Evolutionary conservation across 2,113 vertebrate genomes (phyloP), one percentile per base, ranked within the genome.

Genomic region (Lontra canadensis): DNA sequence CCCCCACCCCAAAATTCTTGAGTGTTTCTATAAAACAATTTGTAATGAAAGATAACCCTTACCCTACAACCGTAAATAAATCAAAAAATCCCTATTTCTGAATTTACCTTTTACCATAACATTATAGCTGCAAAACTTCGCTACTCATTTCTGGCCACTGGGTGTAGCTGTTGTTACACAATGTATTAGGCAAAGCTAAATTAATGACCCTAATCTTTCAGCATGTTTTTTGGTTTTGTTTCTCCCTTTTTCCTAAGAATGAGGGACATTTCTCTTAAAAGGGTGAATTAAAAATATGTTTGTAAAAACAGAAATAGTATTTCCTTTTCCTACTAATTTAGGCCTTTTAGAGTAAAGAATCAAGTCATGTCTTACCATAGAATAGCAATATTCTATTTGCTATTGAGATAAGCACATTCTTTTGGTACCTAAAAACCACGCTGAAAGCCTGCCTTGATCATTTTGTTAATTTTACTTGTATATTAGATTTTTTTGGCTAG

Each of bases 111-210:
- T 82, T 86, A 31, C 3, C 81, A 0, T 52, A 59, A 39, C 18
- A 13, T 3, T 57, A 7, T 10, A 61, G 26, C 47, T 86, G 29
- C 47, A 73, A 94, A 79, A 63, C 4, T 0, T 87, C 49, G 87
- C 63, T 89, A 65, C 73, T 94, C 55, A 88, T 7, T 57, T 95
- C 61, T 0, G 13, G 78, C 98, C 99, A 98, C 98, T 98, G 97
- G 99, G 91, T 98, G 99, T 96, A 98, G 98, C 98, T 99, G 42
- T 90, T 94, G 98, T 86, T 88, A 76, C 93, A 88, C 3, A 0
- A 14, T 74, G 17, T 39, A 7, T 47, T 80, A 87, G 76, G 36
- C 79, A 79, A 90, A 52, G 47, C 29, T 57, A 85, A 44, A 31
- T 76, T 15, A 87, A 36, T 49, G 29, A 10, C 57, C 39, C 29